Base-by-base conservation (phyloP, 2,113 vertebrate species). In the Mustela nigripes region DNA sequence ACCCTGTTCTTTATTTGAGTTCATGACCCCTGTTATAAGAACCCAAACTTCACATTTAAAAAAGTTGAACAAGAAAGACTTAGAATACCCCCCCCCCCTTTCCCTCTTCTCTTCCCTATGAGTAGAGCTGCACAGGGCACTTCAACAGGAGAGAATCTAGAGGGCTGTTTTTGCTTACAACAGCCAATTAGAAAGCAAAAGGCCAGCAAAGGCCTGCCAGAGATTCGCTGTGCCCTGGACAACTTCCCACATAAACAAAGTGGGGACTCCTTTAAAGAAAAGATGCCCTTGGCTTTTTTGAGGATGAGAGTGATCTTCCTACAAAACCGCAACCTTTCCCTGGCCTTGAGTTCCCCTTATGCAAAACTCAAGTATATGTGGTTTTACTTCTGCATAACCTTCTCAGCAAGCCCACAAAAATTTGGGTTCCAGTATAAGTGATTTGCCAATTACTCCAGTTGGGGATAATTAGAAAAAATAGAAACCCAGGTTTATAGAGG, bases 351-450 rank as follows among this genome's bases (percentile, higher is more conserved):
- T 63, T 95, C 39, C 53, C 79, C 31, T 65, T 50, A 24, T 42
- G 91, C 50, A 82, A 94, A 98, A 93, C 53, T 10, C 60, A 86
- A 97, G 65, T 33, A n/a, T n/a, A 24, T 95, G 88, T 67, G 82
- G 93, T 93, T 97, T 97, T 90, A 94, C 71, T 94, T 97, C 76
- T 92, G 76, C 36, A 39, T 85, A 89, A 90, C 74, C 88, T 94
- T 82, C 81, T n/a, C 60, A 74, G 56, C 60, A 95, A 95, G 63
- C 36, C 86, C 97, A 86, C 95, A 97, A 94, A 69, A 94, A 89
- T 92, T 18, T 89, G 24, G 22, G 53, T 95, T 96, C 86, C 62
- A 81, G 84, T 69, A 12, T 16, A 67, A 96, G 53, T 42, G 71
- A 96, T 67, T 73, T 94, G 91, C 91, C 96, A 94, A 62, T 62